Conservation (phyloP, 2,888 invertebrate species). For the Trissoscelio sp. region DNA sequence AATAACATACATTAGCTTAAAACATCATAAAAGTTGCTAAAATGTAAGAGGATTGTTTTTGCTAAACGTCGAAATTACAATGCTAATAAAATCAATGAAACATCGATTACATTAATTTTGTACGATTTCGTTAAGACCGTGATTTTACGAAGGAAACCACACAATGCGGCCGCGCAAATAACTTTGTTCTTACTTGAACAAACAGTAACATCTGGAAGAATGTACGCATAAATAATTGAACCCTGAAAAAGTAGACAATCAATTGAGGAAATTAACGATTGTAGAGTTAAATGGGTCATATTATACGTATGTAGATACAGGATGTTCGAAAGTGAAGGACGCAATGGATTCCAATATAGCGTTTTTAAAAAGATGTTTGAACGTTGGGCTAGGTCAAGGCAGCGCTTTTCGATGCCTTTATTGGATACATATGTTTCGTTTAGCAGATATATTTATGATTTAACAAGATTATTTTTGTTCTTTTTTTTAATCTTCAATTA, state of each 20-base stretch:
- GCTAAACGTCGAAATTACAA: too few relatives aligned
- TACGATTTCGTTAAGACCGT: not conserved
- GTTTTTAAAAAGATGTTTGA: slow-evolving; percentile 27
- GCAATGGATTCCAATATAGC: slow-evolving; percentile 10
- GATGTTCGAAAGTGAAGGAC: slow-evolving; percentile 9
- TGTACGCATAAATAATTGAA: not conserved
- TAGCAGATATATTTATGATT: not conserved
- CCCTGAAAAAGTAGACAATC: not conserved
- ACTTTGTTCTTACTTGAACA: too few relatives aligned
- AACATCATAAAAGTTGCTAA: too few relatives aligned
- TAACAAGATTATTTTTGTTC: too few relatives aligned
- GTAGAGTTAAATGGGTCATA: slow-evolving; percentile 9
- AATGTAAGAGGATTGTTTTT: too few relatives aligned
- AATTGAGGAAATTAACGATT: slow-evolving; percentile 15
- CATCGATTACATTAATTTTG: not conserved
- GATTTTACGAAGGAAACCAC: too few relatives aligned
- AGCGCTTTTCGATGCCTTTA: slow-evolving; percentile 2
- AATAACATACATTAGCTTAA: too few relatives aligned
- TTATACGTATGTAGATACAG: not conserved
- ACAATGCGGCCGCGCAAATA: too few relatives aligned
- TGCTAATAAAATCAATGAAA: too few relatives aligned
- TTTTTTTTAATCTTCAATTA: too few relatives aligned
- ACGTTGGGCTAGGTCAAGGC: slow-evolving; percentile 40
- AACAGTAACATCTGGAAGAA: not conserved
- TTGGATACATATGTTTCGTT: not conserved